phyloP scores from a whole-genome alignment of 2,113 vertebrate genomes.

The Gnathonemus echidnorhynchus region DNA sequence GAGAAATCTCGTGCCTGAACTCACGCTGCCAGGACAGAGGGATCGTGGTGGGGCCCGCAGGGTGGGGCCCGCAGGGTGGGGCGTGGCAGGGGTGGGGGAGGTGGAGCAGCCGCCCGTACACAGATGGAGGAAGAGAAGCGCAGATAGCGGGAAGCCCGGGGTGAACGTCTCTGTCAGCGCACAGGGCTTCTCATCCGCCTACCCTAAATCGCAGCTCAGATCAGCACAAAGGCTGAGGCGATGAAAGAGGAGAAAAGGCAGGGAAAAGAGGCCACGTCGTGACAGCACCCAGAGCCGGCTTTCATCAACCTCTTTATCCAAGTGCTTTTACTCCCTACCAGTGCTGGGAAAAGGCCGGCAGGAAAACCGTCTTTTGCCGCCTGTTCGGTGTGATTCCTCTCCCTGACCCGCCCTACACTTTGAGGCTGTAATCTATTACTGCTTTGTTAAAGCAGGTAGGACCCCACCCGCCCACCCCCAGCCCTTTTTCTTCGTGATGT shows the following conservation, averaged over 20 bases:
- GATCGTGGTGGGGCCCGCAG: not conserved
- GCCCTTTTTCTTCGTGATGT: conserved; percentile 31
- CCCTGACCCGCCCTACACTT: conserved; percentile 35
- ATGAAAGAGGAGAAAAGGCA: conserved; percentile 34
- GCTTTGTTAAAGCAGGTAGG: conserved; percentile 43
- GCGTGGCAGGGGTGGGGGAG: not conserved
- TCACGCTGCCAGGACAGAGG: not conserved
- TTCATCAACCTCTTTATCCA: conserved; percentile 40
- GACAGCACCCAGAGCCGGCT: conserved; percentile 25
- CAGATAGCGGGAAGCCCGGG: not conserved
- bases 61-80: not conserved
- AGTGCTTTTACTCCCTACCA: conserved; percentile 41
- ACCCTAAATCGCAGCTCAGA: not conserved
- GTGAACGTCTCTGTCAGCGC: not conserved
- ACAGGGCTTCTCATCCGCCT: not conserved
- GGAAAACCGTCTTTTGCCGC: conserved; percentile 34
- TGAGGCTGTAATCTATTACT: conserved; percentile 40
- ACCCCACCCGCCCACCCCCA: not conserved
- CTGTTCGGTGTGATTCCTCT: conserved; percentile 46
- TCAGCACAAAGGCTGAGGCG: conserved; percentile 42
- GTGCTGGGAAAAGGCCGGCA: conserved; percentile 24
- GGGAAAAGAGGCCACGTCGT: conserved; percentile 28
- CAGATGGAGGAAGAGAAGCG: not conserved
- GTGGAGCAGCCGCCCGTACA: not conserved
- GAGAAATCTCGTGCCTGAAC: not conserved